A percentile compares a stretch with the other conserved stretches of the same genome.
Evolutionary conservation across 2,797 vertebrate species (phyloP).

Genomic region (Cyclura pinguis): DNA sequence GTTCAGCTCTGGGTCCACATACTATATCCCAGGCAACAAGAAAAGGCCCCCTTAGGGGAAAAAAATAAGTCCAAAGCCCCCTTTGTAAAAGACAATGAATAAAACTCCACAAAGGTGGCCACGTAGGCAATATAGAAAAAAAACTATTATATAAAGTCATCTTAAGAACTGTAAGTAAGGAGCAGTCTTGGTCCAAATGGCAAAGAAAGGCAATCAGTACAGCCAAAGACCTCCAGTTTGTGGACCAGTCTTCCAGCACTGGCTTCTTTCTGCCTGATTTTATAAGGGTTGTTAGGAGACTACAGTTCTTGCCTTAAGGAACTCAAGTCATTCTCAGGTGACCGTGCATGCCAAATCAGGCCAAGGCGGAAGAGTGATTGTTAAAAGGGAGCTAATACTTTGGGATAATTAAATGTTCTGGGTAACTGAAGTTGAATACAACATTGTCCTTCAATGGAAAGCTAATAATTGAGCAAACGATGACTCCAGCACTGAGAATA

Average conservation of each 20-base stretch:
- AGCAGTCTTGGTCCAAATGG: background rate
- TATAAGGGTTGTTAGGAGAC: background rate
- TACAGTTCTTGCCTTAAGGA: background rate
- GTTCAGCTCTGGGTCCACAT: background rate
- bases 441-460: background rate
- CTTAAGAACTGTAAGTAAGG: background rate
- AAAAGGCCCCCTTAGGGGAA: background rate
- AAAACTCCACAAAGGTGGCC: background rate
- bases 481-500: background rate
- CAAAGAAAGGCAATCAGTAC: background rate
- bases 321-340: background rate
- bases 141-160: background rate
- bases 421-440: background rate
- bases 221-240: background rate
- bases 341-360: background rate
- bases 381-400: background rate
- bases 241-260: background rate
- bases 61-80: too few species aligned
- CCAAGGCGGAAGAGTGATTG: background rate
- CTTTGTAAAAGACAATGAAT: background rate
- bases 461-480: background rate
- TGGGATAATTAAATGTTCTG: background rate
- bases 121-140: background rate
- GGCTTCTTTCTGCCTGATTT: background rate
- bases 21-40: background rate